Percentiles rank a stretch among this genome's conserved stretches.
Evolutionary conservation across 2,888 invertebrate species (phyloP).

Genomic region (Cryptocephalus primarius): DNA sequence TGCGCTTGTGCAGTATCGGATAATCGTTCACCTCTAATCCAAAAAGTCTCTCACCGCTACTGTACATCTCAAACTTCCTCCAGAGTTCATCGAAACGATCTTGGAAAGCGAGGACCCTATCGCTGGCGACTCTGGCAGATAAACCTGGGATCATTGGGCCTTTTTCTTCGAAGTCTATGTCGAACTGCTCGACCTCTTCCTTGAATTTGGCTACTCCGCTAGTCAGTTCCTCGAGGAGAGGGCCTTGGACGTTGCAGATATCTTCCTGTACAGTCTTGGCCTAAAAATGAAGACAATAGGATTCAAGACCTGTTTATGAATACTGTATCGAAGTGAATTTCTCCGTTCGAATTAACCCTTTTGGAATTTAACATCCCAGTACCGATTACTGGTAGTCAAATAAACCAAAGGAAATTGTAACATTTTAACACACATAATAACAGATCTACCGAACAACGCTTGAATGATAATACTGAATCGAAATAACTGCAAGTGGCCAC

Average conservation of each 20-base stretch:
- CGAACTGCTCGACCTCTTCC: constrained; percentile 56
- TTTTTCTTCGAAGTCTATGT: constrained; percentile 57
- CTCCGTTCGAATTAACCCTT: too few species aligned
- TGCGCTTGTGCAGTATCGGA: constrained; percentile 65
- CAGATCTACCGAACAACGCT: too few species aligned
- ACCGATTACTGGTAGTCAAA: too few species aligned
- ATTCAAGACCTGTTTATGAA: background rate
- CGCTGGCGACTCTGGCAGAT: constrained; percentile 76
- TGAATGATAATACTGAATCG: too few species aligned
- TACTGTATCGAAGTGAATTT: too few species aligned
- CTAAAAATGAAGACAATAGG: constrained; percentile 22
- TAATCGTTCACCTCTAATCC: constrained; percentile 76
- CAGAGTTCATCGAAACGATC: constrained; percentile 74
- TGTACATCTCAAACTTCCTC: constrained; percentile 71
- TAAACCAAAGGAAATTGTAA: too few species aligned
- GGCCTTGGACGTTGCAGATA: constrained; percentile 64
- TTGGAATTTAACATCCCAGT: too few species aligned
- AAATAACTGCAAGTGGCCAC: too few species aligned
- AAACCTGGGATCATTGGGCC: constrained; percentile 83
- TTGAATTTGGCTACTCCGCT: constrained; percentile 58
- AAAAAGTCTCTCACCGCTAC: constrained; percentile 66
- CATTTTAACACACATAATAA: too few species aligned
- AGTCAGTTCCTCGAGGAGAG: constrained; percentile 59
- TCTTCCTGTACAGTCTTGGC: constrained; percentile 59
- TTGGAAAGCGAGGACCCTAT: constrained; percentile 65